Evolutionary conservation across 2,888 invertebrate species (phyloP).

Genomic region (Heterodera filipjevi): DNA sequence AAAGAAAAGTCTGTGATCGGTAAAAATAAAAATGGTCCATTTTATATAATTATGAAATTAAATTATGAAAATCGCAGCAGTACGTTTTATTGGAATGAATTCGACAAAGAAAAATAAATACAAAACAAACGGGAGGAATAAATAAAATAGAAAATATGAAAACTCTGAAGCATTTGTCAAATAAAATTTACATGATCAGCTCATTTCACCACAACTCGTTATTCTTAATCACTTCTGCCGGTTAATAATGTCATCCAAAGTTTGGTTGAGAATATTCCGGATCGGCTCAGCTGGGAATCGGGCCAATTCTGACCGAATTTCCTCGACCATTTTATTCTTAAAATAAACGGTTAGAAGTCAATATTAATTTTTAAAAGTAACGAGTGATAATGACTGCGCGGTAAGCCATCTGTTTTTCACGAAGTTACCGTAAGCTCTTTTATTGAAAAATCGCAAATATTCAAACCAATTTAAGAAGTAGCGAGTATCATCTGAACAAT

Average conservation of each 20-base stretch:
- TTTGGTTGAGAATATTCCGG: background rate
- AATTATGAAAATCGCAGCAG: too few relatives aligned
- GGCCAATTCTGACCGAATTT: conserved; percentile 7
- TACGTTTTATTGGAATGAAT: background rate
- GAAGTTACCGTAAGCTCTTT: too few relatives aligned
- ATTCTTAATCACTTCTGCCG: background rate
- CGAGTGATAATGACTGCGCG: too few relatives aligned
- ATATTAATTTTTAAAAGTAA: too few relatives aligned
- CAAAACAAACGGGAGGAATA: background rate
- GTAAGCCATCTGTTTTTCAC: too few relatives aligned
- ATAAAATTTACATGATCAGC: background rate
- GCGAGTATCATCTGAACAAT: too few relatives aligned
- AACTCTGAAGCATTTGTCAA: background rate
- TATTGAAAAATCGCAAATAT: too few relatives aligned
- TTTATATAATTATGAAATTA: too few relatives aligned
- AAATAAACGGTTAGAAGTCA: too few relatives aligned
- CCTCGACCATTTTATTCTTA: conserved; percentile 1
- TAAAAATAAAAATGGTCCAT: too few relatives aligned
- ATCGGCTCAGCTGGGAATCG: conserved; percentile 7
- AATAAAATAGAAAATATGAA: background rate
- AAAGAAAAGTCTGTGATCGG: background rate
- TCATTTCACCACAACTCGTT: background rate
- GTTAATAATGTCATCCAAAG: conserved; percentile 15
- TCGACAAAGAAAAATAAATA: background rate
- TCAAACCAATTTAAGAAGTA: too few relatives aligned